Conservation (phyloP, 2,113 vertebrate species). For the Indri indri region DNA sequence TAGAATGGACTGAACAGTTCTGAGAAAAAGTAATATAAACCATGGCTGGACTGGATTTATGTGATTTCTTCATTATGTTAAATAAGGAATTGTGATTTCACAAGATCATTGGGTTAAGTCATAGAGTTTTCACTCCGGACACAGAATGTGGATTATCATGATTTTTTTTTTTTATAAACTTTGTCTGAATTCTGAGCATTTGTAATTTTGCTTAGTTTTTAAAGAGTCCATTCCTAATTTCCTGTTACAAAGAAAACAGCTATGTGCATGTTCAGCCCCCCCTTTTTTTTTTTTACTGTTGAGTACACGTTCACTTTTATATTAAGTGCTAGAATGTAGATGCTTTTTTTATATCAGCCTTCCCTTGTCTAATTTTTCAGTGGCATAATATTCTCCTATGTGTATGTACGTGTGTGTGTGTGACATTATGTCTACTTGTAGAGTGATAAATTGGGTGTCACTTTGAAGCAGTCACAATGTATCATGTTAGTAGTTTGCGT, state of each 20-base stretch:
- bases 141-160: background rate
- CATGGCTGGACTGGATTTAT: background rate
- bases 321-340: background rate
- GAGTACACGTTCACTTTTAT: background rate
- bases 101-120: background rate
- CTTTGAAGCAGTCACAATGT: slow-evolving; percentile 72
- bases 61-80: background rate
- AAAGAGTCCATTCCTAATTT: background rate
- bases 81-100: background rate
- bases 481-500: slow-evolving; percentile 77
- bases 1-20: fast-evolving
- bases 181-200: background rate
- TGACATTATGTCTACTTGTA: slow-evolving; percentile 64
- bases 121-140: background rate
- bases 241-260: background rate
- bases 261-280: background rate
- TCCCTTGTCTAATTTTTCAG: background rate
- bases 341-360: slow-evolving; percentile 27
- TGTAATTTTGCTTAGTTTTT: slow-evolving; percentile 15
- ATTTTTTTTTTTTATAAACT: background rate
- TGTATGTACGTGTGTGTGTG: background rate
- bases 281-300: background rate
- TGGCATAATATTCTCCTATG: background rate
- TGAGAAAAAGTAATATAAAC: background rate
- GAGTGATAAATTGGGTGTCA: slow-evolving; percentile 74